Conservation (phyloP, 2,888 invertebrate species). For the Volucella zonaria region DNA sequence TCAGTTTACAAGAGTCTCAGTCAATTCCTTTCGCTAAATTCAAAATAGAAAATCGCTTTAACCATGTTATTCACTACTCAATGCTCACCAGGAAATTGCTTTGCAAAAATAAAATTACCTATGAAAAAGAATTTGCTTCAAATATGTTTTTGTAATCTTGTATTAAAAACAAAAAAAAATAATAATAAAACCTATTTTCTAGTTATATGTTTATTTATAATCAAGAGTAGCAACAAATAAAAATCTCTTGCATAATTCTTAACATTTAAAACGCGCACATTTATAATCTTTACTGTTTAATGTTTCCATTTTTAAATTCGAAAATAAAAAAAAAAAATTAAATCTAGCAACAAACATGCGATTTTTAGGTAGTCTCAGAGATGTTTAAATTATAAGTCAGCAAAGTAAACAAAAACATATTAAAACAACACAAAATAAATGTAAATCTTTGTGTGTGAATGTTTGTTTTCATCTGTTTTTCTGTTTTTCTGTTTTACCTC, state of each 20-base stretch:
- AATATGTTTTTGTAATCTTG: not conserved
- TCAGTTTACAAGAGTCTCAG: too few relatives aligned
- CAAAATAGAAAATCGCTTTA: too few relatives aligned
- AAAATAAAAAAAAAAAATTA: not conserved
- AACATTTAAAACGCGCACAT: conserved; percentile 44
- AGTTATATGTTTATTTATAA: conserved; percentile 40
- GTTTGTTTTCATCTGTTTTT: conserved; percentile 33
- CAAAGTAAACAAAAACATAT: not conserved
- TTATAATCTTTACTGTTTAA: conserved; percentile 51
- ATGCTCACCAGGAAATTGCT: not conserved
- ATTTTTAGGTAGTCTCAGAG: conserved; percentile 35
- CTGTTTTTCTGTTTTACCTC: conserved; percentile 11
- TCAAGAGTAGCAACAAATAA: not conserved
- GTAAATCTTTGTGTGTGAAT: conserved; percentile 20
- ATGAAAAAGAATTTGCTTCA: conserved; percentile 11
- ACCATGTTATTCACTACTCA: too few relatives aligned
- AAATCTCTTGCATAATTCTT: conserved; percentile 50
- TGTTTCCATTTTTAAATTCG: conserved; percentile 52
- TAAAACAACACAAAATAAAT: conserved; percentile 4
- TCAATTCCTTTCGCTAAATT: too few relatives aligned
- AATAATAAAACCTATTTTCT: conserved; percentile 32
- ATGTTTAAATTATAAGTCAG: conserved; percentile 14
- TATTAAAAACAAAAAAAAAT: conserved; percentile 1
- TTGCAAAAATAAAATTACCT: not conserved
- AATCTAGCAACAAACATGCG: not conserved